phyloP scores from a whole-genome alignment of 2,888 invertebrate species.

The Nesidiocoris tenuis region DNA sequence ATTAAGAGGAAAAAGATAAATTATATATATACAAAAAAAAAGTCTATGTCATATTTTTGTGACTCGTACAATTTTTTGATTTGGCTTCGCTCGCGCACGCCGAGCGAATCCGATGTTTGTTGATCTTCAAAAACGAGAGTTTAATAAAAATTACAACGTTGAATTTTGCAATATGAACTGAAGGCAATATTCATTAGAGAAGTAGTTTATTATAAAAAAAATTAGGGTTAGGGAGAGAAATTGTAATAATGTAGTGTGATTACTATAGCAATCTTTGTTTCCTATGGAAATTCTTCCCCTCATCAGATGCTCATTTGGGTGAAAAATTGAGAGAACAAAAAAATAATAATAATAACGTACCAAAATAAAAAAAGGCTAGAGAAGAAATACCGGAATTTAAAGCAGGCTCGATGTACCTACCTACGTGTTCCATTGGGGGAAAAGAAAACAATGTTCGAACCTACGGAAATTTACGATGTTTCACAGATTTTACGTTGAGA shows the following conservation, averaged over 20 bases:
- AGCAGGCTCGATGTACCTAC: neutral
- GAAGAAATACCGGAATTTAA: neutral
- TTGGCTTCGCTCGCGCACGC: neutral
- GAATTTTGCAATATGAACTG: constrained; percentile 48
- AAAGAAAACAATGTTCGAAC: constrained; percentile 1
- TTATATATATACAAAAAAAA: constrained; percentile 8
- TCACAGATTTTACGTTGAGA: neutral
- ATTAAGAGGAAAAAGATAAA: neutral
- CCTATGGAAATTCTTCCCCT: constrained; percentile 48
- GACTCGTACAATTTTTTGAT: constrained; percentile 9
- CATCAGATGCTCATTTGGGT: constrained; percentile 45
- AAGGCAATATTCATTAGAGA: constrained; percentile 47
- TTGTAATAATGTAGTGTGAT: constrained; percentile 23
- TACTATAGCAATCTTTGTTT: constrained; percentile 43
- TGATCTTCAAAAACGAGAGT: constrained; percentile 26
- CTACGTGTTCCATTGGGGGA: neutral
- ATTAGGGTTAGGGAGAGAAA: constrained; percentile 13
- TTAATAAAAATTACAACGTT: constrained; percentile 39
- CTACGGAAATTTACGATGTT: constrained; percentile 11
- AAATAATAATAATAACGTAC: constrained; percentile 1
- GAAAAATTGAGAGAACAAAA: constrained; percentile 11
- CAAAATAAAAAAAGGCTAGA: constrained; percentile 5
- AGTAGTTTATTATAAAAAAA: constrained; percentile 41
- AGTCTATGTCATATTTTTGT: constrained; percentile 8
- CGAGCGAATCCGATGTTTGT: constrained; percentile 11